Base-by-base conservation (phyloP, 2,888 invertebrate species). In the Kuschelorhynchus macadamiae region DNA sequence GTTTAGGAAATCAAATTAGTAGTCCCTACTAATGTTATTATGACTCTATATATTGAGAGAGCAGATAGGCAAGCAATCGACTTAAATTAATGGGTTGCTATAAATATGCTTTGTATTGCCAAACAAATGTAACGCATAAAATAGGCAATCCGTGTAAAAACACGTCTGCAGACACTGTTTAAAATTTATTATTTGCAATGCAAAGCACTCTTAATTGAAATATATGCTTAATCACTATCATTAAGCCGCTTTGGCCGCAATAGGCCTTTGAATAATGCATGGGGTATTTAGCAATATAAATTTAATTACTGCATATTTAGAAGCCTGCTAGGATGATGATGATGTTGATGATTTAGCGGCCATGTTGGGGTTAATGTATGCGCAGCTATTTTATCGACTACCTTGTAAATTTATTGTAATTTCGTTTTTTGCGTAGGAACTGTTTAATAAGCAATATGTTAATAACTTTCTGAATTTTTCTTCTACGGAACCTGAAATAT, bases 291-390 rank as follows among this genome's bases (percentile, higher is more conserved):
- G 49, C 25, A n/a, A 49, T 20, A 49, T 49, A 49, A 25, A 49
- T 49, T 49, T 49, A 49, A 49, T 49, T 21, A 49, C 49, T 49
- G 49, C 9, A 49, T 49, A 49, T 25, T 49, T 49, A 25, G 30
- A 25, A 12, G 49, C 21, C 21, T 11, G 17, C 20, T 25, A 49
- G 8, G 20, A 49, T 30, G 49, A 49, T 49, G 25, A 25, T 25
- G 25, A 25, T 21, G 49, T 49, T 49, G 21, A 49, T 25, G 49
- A 49, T 49, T 49, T 36, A 36, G 36, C n/a, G 12, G 36, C 36
- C 5, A 11, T 36, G 36, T 36, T 36, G 9, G 11, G n/a, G n/a
- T 36, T 7, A 36, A 36, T 36, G 36, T 36, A 36, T 36, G 36
- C 36, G 11, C 11, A 11, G 36, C 11, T 36, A n/a, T 36, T 36